Evolutionary conservation across 2,888 invertebrate genomes (phyloP).

Genomic region (Campaea margaritaria): DNA sequence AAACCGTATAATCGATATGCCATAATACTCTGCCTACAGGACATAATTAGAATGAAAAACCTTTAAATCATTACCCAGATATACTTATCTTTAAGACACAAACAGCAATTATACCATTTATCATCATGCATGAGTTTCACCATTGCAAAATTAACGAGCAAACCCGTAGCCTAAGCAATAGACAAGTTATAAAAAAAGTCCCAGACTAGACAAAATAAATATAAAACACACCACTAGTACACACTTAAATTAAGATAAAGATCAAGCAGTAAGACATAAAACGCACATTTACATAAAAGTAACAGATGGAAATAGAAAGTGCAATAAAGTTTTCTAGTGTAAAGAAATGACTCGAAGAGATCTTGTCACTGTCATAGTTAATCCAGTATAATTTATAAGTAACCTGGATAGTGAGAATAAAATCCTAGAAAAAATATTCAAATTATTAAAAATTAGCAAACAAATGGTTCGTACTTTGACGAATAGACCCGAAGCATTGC

Average conservation of each 20-base stretch:
- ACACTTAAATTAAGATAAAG: slow-evolving; percentile 32
- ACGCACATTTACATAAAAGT: slow-evolving; percentile 38
- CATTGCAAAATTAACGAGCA: no score
- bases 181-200: slow-evolving; percentile 1
- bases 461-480: not conserved
- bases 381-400: slow-evolving; percentile 27
- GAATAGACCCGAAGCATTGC: not conserved
- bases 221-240: slow-evolving; percentile 13
- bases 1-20: no score
- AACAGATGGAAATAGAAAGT: slow-evolving; percentile 42
- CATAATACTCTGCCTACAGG: no score
- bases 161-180: not conserved
- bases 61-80: no score
- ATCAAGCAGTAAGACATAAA: slow-evolving; percentile 32
- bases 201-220: slow-evolving; percentile 24
- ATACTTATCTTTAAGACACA: no score
- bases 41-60: no score
- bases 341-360: slow-evolving; percentile 27
- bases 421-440: no score
- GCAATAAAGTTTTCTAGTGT: slow-evolving; percentile 40
- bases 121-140: no score
- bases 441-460: no score
- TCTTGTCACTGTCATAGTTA: slow-evolving; percentile 21
- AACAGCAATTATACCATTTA: no score
- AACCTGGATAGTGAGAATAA: not conserved